These are phyloP conservation scores for Rhegmatorhina hoffmannsi DNA, from an alignment of 2,113 vertebrate genomes.

Conservation along the genomic window DNA sequence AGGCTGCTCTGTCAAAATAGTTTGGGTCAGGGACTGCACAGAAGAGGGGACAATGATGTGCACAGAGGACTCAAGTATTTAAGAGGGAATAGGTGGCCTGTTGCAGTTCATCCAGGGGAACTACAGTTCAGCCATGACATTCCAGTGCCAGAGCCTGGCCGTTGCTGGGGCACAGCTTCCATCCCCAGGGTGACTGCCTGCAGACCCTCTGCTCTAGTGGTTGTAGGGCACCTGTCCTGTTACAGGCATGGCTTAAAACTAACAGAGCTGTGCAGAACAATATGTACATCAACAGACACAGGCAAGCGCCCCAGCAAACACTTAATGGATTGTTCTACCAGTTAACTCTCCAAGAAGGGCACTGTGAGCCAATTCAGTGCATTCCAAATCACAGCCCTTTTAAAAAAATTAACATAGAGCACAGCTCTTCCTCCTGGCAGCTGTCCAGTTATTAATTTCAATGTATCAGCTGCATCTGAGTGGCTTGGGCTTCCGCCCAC, in stretches of 20 bases:
- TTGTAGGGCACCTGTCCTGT: not conserved
- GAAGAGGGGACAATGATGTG: rapidly evolving
- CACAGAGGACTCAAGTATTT: not conserved
- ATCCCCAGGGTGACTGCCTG: not conserved
- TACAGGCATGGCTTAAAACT: not conserved
- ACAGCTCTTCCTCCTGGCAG: slow-evolving; percentile 13
- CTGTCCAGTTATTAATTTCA: slow-evolving; percentile 35
- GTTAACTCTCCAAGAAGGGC: not conserved
- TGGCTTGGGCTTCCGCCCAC: slow-evolving; percentile 14
- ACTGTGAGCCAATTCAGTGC: not conserved
- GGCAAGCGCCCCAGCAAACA: not conserved
- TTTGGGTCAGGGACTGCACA: not conserved
- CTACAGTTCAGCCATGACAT: not conserved
- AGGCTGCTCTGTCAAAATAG: not conserved
- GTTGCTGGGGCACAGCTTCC: not conserved
- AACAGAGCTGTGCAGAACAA: not conserved
- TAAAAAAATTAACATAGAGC: not conserved
- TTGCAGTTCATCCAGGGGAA: not conserved
- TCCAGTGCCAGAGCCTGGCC: not conserved
- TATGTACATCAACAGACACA: not conserved
- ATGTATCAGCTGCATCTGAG: slow-evolving; percentile 35
- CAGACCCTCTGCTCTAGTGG: not conserved
- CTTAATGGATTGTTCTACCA: not conserved
- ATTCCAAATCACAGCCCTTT: slow-evolving; percentile 16
- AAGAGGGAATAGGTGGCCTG: not conserved